Percentiles rank a stretch among this genome's conserved stretches.
Conservation (phyloP, 2,113 vertebrate species). For the Thunnus maccoyii region DNA sequence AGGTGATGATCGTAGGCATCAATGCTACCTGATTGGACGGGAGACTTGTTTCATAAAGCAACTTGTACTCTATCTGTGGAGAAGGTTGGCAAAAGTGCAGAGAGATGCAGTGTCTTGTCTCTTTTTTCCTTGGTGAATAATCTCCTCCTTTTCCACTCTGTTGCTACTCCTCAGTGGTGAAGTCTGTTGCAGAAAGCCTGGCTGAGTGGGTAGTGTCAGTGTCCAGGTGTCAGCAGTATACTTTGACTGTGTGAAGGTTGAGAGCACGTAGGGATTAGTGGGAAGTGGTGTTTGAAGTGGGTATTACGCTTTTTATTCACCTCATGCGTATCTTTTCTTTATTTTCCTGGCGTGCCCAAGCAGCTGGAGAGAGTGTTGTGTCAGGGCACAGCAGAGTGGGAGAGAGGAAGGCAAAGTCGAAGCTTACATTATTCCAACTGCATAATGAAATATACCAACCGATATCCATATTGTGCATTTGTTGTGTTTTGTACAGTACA, state of each 20-base stretch:
- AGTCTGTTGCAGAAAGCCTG: constrained; percentile 41
- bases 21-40: not conserved
- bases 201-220: constrained; percentile 57
- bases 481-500: not conserved
- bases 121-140: constrained; percentile 41
- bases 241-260: constrained; percentile 64
- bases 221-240: constrained; percentile 59
- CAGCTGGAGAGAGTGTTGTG: constrained; percentile 40
- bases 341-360: constrained; percentile 28
- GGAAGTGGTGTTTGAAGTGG: constrained; percentile 74
- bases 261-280: constrained; percentile 68
- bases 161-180: constrained; percentile 46
- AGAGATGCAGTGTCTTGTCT: constrained; percentile 12
- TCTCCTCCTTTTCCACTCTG: constrained; percentile 29
- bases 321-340: constrained; percentile 66
- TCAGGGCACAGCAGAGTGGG: constrained; percentile 10
- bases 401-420: constrained; percentile 4
- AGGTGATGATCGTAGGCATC: not conserved
- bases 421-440: constrained; percentile 3
- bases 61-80: not conserved
- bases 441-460: constrained; percentile 11
- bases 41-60: constrained; percentile 13
- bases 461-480: not conserved
- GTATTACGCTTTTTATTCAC: constrained; percentile 68
- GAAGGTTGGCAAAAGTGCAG: constrained; percentile 21